Evolutionary conservation across 2,888 invertebrate species (phyloP), one percentile per base, ranked within the genome.

Genomic region (Ophion obscuratus): DNA sequence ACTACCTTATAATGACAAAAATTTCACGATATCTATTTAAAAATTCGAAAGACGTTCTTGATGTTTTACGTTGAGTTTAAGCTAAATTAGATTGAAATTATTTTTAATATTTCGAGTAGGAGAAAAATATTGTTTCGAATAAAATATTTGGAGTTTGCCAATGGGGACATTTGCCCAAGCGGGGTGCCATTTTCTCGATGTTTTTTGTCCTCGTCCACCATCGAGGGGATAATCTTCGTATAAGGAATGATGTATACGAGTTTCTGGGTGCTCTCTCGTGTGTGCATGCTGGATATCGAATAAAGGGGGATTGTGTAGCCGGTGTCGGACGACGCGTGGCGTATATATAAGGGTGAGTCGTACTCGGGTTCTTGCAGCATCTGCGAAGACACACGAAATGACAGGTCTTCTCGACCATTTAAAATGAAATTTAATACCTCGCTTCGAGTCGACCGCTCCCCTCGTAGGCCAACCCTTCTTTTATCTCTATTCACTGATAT

Each of bases 351-450:
- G 84, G 66, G 84, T 71, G 80, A 59, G 47, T 76, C 47, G 70
- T 44, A 31, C 74, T 78, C 17, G 78, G 87, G 70, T 66, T 24
- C 68, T 81, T 78, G 87, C 85, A 76, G 77, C 87, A 87, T 87
- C 87, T 87, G 87, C 85, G 86, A 86, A 87, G 87, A 87, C 87
- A 86, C 83, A 81, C 78, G 75, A 83, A 86, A 83, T 83, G 87
- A 87, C 87, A 81, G 85, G 81, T 80, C 77, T 61, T 83, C 75
- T 84, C 81, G 81, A 83, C 87, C 83, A 79, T 87, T 87, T 86
- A 87, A 87, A 87, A 87, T 87, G 86, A 87, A 87, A 87, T 87
- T 86, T 86, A 83, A 87, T 87, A 86, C 86, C 83, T 79, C 81
- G 70, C 79, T 75, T 79, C 79, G 73, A 79, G 74, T 76, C 81